These are phyloP conservation scores for Melozone crissalis DNA, from an alignment of 2,113 vertebrate species.

Conservation along the genomic window DNA sequence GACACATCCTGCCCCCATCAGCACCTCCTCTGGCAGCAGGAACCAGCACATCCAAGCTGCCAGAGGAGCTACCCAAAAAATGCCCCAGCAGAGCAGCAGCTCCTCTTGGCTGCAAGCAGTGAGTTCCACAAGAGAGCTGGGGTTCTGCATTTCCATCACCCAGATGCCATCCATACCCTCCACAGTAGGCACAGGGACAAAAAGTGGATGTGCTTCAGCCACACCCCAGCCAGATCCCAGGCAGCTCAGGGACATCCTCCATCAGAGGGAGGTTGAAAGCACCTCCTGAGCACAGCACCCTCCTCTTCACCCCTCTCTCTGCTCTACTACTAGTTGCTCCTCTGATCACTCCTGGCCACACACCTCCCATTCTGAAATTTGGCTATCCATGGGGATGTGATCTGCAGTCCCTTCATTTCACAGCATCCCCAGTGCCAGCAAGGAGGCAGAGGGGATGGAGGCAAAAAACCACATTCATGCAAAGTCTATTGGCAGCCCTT, in stretches of 20 bases:
- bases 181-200: background rate
- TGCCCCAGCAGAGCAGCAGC: background rate
- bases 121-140: background rate
- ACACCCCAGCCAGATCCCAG: background rate
- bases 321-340: background rate
- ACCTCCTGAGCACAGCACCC: background rate
- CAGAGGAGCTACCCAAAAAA: background rate
- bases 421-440: background rate
- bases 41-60: rapidly evolving
- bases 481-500: background rate
- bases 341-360: background rate
- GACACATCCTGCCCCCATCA: background rate
- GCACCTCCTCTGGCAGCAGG: background rate
- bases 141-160: background rate
- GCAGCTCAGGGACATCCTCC: background rate
- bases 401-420: background rate
- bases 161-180: background rate
- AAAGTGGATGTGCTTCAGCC: background rate
- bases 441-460: background rate
- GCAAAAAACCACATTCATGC: background rate
- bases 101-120: background rate
- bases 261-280: background rate
- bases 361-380: rapidly evolving
- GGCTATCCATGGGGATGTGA: background rate
- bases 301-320: background rate